Percentiles rank a stretch among this genome's conserved stretches.
Conservation (phyloP, 2,797 vertebrate genomes). For the Brachyalestes nurse region DNA sequence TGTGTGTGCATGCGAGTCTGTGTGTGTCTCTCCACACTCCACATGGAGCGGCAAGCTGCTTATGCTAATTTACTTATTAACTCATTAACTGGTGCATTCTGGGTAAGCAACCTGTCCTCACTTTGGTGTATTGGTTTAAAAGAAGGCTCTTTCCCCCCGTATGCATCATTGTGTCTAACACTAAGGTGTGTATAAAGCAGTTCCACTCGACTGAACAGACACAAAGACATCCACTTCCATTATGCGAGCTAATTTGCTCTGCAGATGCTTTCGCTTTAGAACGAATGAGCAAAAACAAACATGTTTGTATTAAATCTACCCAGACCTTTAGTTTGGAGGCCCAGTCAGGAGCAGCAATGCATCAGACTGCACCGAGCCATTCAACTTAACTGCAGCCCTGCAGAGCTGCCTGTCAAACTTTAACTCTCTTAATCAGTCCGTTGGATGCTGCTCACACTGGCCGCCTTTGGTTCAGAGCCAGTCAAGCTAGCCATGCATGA, state of each 20-base stretch:
- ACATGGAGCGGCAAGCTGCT: conserved; percentile 44
- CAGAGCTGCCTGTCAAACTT: neutral
- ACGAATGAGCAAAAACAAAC: conserved; percentile 15
- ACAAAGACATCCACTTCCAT: conserved; percentile 40
- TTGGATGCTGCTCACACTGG: conserved; percentile 14
- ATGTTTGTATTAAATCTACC: conserved; percentile 8
- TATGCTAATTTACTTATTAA: conserved; percentile 60
- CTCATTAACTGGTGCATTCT: conserved; percentile 59
- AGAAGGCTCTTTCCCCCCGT: conserved; percentile 3
- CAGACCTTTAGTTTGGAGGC: conserved; percentile 1
- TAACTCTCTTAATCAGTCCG: conserved; percentile 8
- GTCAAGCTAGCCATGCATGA: neutral
- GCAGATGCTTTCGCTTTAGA: conserved; percentile 18
- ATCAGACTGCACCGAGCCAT: conserved; percentile 29
- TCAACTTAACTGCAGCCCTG: neutral
- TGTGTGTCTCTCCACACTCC: conserved; percentile 5
- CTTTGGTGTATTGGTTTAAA: conserved; percentile 31
- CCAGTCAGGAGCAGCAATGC: conserved; percentile 22
- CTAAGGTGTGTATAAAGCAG: conserved; percentile 44
- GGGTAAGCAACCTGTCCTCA: conserved; percentile 39
- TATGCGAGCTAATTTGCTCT: conserved; percentile 45
- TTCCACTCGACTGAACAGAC: conserved; percentile 42
- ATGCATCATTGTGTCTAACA: neutral
- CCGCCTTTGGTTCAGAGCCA: conserved; percentile 30
- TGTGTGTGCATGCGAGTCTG: conserved; percentile 16